Conservation (phyloP, 2,113 vertebrate species). For the Tachysurus fulvidraco region DNA sequence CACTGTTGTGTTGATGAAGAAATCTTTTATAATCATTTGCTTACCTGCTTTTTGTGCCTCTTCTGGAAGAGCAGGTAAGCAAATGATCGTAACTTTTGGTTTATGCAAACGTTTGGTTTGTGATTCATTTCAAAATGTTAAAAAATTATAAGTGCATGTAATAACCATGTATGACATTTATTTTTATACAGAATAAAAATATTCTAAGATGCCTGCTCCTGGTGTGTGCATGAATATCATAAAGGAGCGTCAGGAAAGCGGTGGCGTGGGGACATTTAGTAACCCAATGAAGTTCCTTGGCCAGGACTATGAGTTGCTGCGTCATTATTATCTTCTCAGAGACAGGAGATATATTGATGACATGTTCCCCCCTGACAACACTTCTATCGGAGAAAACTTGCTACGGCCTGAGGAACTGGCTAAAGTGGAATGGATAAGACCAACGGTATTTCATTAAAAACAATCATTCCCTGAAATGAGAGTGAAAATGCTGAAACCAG, state of each 20-base stretch:
- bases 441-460: constrained; percentile 45
- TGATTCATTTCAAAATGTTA: background rate
- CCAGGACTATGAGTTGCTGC: constrained; percentile 64
- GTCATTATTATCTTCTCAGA: constrained; percentile 45
- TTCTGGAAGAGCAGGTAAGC: too few species aligned
- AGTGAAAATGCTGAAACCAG: background rate
- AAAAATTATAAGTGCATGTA: background rate
- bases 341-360: constrained; percentile 60
- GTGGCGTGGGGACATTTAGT: constrained; percentile 54
- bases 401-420: constrained; percentile 33
- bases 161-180: background rate
- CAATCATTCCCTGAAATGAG: too few species aligned
- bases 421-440: constrained; percentile 58
- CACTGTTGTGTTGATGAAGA: background rate
- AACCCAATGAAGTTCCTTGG: constrained; percentile 59
- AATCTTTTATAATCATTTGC: background rate
- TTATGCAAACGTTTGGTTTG: background rate
- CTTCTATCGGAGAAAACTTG: constrained; percentile 62
- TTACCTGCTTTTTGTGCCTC: background rate
- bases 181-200: background rate
- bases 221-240: constrained; percentile 69
- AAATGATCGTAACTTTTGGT: background rate
- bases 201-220: constrained; percentile 63
- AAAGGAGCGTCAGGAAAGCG: constrained; percentile 57
- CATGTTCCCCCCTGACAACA: constrained; percentile 66